These are phyloP conservation scores for Noctilio leporinus DNA, from an alignment of 2,113 vertebrate species.

Conservation along the genomic window DNA sequence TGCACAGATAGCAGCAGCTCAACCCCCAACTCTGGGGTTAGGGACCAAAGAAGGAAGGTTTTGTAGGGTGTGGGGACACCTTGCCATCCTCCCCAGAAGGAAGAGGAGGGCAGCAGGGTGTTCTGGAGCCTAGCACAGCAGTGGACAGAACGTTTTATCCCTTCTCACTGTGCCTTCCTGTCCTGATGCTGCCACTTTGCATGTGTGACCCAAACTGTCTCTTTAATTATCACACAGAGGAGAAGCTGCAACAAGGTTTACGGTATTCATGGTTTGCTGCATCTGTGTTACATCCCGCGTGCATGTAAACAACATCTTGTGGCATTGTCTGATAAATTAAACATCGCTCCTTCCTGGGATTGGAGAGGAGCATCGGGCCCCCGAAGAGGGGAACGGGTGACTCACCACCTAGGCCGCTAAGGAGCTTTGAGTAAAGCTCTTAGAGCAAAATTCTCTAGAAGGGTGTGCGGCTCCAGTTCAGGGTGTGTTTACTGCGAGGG, in stretches of 20 bases:
- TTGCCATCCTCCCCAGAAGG: background rate
- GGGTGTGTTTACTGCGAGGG: background rate
- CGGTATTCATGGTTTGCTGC: conserved; percentile 29
- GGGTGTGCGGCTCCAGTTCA: rapidly evolving
- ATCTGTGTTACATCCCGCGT: background rate
- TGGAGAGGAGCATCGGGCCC: background rate
- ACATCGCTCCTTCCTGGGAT: background rate
- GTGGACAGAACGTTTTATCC: background rate
- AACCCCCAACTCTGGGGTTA: background rate
- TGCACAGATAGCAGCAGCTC: background rate
- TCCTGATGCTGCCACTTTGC: background rate
- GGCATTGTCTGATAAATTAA: conserved; percentile 60
- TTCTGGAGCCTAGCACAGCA: background rate
- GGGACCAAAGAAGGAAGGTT: background rate
- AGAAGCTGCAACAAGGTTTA: background rate
- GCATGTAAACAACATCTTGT: conserved; percentile 38
- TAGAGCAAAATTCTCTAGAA: background rate
- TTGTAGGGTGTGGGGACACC: rapidly evolving
- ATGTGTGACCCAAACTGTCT: conserved; percentile 2
- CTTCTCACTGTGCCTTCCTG: background rate
- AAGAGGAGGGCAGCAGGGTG: background rate
- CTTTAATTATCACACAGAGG: conserved; percentile 48
- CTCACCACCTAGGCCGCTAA: background rate
- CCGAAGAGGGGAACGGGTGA: background rate
- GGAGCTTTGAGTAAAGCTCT: background rate